A percentile compares a stretch with the other conserved stretches of the same genome.
Conservation (phyloP, 2,797 vertebrate genomes). For the Arrhamphus sclerolepis region DNA sequence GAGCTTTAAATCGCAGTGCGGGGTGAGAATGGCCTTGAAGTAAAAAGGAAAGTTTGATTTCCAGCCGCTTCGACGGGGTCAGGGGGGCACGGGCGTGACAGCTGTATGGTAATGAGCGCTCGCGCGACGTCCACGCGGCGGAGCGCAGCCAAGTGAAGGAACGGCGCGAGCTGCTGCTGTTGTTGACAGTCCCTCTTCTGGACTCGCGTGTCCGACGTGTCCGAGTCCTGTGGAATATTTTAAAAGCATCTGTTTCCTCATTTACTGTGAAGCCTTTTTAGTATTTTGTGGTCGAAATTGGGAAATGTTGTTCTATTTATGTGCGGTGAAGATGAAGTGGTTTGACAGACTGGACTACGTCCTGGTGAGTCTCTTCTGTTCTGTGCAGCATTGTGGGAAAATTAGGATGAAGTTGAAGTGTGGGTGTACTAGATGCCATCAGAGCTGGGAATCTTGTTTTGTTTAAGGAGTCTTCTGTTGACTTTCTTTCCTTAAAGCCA, state of each 20-base stretch:
- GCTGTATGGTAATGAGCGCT: slow-evolving; percentile 88
- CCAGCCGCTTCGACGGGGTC: slow-evolving; percentile 43
- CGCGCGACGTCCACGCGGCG: slow-evolving; percentile 32
- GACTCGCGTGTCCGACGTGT: slow-evolving; percentile 1
- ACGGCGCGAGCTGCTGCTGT: slow-evolving; percentile 30
- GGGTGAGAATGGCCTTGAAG: slow-evolving; percentile 15
- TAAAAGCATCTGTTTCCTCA: slow-evolving; percentile 5
- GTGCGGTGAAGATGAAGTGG: slow-evolving; percentile 83
- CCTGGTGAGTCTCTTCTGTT: slow-evolving; percentile 78
- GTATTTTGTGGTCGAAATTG: background rate
- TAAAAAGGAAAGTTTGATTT: slow-evolving; percentile 59
- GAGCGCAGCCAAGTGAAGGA: slow-evolving; percentile 36
- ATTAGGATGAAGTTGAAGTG: background rate
- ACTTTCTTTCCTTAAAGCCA: background rate
- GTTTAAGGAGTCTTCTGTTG: background rate
- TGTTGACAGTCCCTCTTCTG: slow-evolving; percentile 15
- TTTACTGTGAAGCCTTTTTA: background rate
- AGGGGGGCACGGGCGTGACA: slow-evolving; percentile 64
- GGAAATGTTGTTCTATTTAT: slow-evolving; percentile 71
- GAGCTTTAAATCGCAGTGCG: slow-evolving; percentile 56
- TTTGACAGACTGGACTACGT: slow-evolving; percentile 80
- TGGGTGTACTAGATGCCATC: background rate
- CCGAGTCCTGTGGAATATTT: background rate
- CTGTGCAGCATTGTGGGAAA: background rate
- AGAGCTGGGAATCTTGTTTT: background rate